Conservation (phyloP, 2,888 invertebrate genomes). For the Cosmorhoe ocellata region DNA sequence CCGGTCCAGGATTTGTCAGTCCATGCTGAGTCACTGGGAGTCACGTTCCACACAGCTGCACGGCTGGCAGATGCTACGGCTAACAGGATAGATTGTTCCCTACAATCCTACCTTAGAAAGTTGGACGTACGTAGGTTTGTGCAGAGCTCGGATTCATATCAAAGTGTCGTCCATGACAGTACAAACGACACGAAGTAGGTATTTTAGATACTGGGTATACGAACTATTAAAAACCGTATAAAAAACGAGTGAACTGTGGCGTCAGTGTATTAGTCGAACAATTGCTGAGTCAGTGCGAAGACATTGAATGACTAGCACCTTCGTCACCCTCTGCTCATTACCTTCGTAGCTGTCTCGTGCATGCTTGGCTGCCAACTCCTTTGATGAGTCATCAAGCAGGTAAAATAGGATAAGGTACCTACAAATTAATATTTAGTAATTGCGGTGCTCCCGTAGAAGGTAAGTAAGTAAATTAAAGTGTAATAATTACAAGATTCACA, state of each 20-base stretch:
- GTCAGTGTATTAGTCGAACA: conserved; percentile 11
- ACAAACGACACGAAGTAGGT: too few species aligned
- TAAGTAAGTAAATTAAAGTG: too few species aligned
- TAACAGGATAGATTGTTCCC: conserved; percentile 14
- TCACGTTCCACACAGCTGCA: conserved; percentile 23
- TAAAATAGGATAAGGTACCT: not conserved
- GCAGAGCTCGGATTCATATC: not conserved
- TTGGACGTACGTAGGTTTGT: conserved; percentile 8
- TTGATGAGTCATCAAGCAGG: conserved; percentile 26
- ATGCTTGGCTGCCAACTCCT: conserved; percentile 35
- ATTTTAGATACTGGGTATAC: too few species aligned
- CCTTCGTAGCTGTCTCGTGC: conserved; percentile 46
- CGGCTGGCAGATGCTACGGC: conserved; percentile 12
- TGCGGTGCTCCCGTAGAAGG: too few species aligned
- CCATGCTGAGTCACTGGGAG: conserved; percentile 7
- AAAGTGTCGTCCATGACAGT: too few species aligned
- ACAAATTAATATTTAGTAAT: too few species aligned
- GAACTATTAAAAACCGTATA: too few species aligned
- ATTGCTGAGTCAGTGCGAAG: conserved; percentile 46
- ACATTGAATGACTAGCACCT: conserved; percentile 49
- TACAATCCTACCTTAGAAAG: conserved; percentile 11
- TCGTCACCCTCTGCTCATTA: conserved; percentile 62
- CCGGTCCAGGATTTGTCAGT: conserved; percentile 1
- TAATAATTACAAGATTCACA: too few species aligned
- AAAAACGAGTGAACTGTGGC: conserved; percentile 15